phyloP scores from a whole-genome alignment of 1,140 invertebrate genomes.

The Aphis craccivora region DNA sequence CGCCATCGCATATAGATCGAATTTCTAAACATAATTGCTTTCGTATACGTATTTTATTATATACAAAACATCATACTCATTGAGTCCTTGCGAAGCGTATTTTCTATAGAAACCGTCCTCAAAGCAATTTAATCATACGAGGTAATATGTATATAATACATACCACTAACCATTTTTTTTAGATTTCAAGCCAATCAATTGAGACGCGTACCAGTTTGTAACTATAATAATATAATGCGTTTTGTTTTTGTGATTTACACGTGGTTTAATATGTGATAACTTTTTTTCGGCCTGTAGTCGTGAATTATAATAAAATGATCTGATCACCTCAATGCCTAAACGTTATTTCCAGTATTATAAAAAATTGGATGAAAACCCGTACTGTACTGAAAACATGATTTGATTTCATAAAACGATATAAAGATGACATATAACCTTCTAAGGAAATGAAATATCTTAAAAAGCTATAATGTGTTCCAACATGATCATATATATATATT shows the following conservation, averaged over 20 bases:
- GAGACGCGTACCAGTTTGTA: not conserved
- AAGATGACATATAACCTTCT: not conserved
- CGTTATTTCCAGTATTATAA: not conserved
- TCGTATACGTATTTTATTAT: constrained; percentile 2
- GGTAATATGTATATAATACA: no score
- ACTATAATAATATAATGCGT: not conserved
- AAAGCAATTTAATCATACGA: no score
- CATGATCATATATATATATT: not conserved
- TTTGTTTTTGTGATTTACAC: not conserved
- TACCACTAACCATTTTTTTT: no score
- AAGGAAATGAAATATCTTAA: not conserved
- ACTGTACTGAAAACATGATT: not conserved
- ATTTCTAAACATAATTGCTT: constrained; percentile 42
- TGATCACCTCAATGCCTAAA: no score
- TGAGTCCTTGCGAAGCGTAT: not conserved
- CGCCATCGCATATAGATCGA: not conserved
- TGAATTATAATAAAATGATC: not conserved
- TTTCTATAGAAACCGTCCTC: not conserved
- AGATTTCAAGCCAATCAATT: not conserved
- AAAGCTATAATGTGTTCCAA: not conserved
- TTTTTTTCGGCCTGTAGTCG: no score
- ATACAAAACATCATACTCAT: not conserved
- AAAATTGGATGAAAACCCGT: not conserved
- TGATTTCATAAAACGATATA: not conserved
- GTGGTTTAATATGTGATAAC: no score